Base-by-base conservation (phyloP, 2,888 invertebrate genomes). In the Lasius platythorax region DNA sequence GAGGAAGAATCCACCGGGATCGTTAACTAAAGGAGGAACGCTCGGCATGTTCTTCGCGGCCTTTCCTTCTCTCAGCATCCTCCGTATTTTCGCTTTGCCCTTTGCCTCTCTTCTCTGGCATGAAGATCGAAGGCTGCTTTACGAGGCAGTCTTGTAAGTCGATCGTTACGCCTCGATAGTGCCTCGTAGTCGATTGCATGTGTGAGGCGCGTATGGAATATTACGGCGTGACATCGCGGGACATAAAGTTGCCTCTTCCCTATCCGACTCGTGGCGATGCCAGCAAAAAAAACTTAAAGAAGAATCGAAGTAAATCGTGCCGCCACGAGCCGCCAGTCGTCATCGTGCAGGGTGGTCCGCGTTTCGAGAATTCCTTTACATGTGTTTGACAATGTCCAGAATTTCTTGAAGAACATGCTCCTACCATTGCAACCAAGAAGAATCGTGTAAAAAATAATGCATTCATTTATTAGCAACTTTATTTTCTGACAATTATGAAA, bases 81-180 rank as follows among this genome's bases (percentile, higher is more conserved):
- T 73, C 43, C 61, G 61, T 63, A 81, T 61, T 73, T 74, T 74
- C 33, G 23, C 46, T 1, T 58, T 72, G 43, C 53, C 30, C 72
- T 79, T 72, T 43, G 56, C 78, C 18, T 73, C 73, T 73, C 46
- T 33, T 37, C 74, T 43, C 53, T 46, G 28, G 9, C 46, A n/a
- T n/a, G 58, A 81, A 61, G 75, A 81, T 81, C 79, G 75, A 81
- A 81, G 74, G 18, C 37, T 73, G 58, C 79, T 81, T 81, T 73
- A 81, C 75, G 74, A 73, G 74, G 23, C 79, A 43, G 46, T 73
- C 75, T 73, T 46, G 74, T 63, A 81, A 81, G 61, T 81, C 61
- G 61, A 61, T 73, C 79, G 75, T 81, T 61, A 74, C 37, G 46
- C 43, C 23, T 46, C 74, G 79, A 73, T 74, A 73, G 58, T 37